phyloP scores from a whole-genome alignment of 2,113 vertebrate genomes.

The Leucosticte australis region DNA sequence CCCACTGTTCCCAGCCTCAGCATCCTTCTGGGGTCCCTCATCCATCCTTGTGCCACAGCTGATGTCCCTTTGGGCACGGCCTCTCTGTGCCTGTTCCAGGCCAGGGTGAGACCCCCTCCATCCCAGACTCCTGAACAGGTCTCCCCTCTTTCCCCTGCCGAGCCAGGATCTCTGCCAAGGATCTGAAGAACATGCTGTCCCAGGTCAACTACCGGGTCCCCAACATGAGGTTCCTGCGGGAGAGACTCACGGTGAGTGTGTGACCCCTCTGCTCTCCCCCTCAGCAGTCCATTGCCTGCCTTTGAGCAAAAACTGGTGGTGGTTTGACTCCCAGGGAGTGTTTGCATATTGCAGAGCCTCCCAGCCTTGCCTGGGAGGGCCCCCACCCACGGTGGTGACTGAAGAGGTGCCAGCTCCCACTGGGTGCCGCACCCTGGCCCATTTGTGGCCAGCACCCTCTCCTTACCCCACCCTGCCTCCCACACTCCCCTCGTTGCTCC shows the following conservation, averaged over 20 bases:
- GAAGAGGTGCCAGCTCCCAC: constrained; percentile 41
- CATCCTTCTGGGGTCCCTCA: rapidly evolving
- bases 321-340: background rate
- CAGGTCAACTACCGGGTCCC: constrained; percentile 98
- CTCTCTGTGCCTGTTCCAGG: rapidly evolving
- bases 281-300: background rate
- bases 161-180: constrained; percentile 95
- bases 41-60: background rate
- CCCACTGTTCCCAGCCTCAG: background rate
- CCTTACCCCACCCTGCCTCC: constrained; percentile 14
- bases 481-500: background rate
- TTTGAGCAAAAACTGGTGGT: background rate
- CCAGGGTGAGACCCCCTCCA: background rate
- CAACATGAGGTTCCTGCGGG: constrained; percentile 95
- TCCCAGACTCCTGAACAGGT: background rate
- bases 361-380: background rate
- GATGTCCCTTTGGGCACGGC: background rate
- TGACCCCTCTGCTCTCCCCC: rapidly evolving
- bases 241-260: constrained; percentile 87
- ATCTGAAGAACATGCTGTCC: constrained; percentile 95
- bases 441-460: background rate
- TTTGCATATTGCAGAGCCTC: constrained; percentile 11
- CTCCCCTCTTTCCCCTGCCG: background rate
- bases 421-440: background rate
- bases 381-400: constrained; percentile 10